Conservation (phyloP, 2,888 invertebrate genomes). For the Coenonympha arcania region DNA sequence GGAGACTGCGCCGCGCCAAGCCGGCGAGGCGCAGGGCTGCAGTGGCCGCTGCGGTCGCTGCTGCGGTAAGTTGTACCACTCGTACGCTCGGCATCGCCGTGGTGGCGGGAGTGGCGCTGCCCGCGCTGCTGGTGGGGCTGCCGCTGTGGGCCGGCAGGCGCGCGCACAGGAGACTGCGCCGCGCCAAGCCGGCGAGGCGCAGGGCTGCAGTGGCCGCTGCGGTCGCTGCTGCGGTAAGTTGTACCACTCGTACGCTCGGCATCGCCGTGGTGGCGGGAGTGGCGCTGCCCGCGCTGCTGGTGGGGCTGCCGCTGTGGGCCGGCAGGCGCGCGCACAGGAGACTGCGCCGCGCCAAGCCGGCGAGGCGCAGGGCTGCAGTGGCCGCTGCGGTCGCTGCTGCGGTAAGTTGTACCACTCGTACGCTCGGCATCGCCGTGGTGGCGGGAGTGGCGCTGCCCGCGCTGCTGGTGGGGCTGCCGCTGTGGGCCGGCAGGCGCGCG, state of each 20-base stretch:
- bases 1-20: conserved; percentile 84
- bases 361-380: conserved; percentile 96
- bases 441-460: conserved; percentile 98
- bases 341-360: conserved; percentile 88
- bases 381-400: conserved; percentile 96
- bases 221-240: conserved; percentile 92
- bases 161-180: conserved; percentile 84
- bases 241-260: conserved; percentile 86
- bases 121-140: conserved; percentile 92
- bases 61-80: conserved; percentile 84
- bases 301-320: conserved; percentile 95
- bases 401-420: conserved; percentile 83
- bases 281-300: conserved; percentile 95
- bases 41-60: conserved; percentile 96
- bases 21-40: conserved; percentile 96
- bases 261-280: conserved; percentile 94
- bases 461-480: conserved; percentile 92
- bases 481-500: conserved; percentile 94
- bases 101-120: conserved; percentile 96
- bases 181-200: conserved; percentile 94
- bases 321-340: conserved; percentile 89
- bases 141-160: conserved; percentile 97
- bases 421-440: conserved; percentile 91
- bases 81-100: conserved; percentile 93
- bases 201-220: conserved; percentile 97